Percentiles rank a stretch among this genome's conserved stretches.
phyloP scores from a whole-genome alignment of 2,888 invertebrate genomes.

The Thecocarcelia acutangulata region DNA sequence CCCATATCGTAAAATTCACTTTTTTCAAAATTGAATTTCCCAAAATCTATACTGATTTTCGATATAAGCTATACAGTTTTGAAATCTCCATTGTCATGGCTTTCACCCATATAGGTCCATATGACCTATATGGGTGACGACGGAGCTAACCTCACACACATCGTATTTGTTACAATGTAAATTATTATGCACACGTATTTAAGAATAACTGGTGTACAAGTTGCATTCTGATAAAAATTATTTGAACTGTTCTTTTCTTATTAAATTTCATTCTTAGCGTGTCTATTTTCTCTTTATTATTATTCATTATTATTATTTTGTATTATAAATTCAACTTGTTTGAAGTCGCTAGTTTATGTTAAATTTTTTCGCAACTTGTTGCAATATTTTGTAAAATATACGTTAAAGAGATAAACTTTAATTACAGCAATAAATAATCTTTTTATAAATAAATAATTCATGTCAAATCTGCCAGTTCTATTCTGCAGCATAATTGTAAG shows the following conservation, averaged over 20 bases:
- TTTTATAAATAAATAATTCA: background rate
- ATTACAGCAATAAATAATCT: slow-evolving; percentile 35
- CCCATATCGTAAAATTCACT: too few relatives aligned
- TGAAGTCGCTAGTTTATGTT: slow-evolving; percentile 4
- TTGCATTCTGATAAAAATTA: too few relatives aligned
- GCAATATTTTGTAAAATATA: slow-evolving; percentile 47
- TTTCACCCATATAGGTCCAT: too few relatives aligned
- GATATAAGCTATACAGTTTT: too few relatives aligned
- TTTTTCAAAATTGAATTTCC: too few relatives aligned
- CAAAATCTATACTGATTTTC: too few relatives aligned
- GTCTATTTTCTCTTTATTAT: background rate
- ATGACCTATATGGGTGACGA: too few relatives aligned
- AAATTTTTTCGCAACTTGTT: slow-evolving; percentile 13
- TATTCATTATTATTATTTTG: slow-evolving; percentile 30
- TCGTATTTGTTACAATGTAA: too few relatives aligned
- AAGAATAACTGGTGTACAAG: too few relatives aligned
- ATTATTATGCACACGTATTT: too few relatives aligned
- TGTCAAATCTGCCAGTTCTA: background rate
- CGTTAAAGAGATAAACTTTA: slow-evolving; percentile 47
- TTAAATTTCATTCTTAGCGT: slow-evolving; percentile 27
- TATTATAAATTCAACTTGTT: slow-evolving; percentile 29
- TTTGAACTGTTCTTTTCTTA: background rate
- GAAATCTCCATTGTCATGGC: too few relatives aligned
- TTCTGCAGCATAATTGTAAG: slow-evolving; percentile 20
- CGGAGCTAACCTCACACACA: too few relatives aligned